These are phyloP conservation scores for Nymphalis io DNA, from an alignment of 1,140 invertebrate species.

Conservation along the genomic window DNA sequence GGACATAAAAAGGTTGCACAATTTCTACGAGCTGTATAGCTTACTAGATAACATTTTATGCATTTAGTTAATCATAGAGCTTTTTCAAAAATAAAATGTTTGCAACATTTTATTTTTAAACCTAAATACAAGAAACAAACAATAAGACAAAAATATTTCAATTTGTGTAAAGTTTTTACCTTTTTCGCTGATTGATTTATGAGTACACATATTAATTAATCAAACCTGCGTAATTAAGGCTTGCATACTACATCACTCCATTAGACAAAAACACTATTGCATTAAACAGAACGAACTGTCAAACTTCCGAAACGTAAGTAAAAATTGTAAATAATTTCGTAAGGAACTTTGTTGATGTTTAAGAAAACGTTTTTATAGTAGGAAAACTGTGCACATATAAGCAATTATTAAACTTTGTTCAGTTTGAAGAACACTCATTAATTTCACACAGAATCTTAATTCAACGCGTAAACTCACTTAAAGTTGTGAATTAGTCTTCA, in stretches of 20 bases:
- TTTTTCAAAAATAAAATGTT: background rate
- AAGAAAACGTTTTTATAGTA: too few relatives aligned
- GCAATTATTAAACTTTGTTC: too few relatives aligned
- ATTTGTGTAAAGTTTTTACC: too few relatives aligned
- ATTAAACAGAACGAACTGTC: conserved; percentile 8
- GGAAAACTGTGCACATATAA: too few relatives aligned
- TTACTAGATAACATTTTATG: background rate
- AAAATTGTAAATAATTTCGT: too few relatives aligned
- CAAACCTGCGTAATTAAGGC: background rate
- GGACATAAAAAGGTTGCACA: conserved; percentile 9
- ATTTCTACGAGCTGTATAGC: background rate
- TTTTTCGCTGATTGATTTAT: too few relatives aligned
- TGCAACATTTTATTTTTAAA: too few relatives aligned
- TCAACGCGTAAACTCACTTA: conserved; percentile 20
- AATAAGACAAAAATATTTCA: too few relatives aligned
- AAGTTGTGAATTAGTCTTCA: conserved; percentile 39
- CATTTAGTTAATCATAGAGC: background rate
- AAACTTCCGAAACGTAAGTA: background rate
- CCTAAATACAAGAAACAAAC: too few relatives aligned
- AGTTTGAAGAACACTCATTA: background rate
- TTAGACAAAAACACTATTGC: conserved; percentile 4
- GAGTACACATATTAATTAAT: too few relatives aligned
- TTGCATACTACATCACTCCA: conserved; percentile 8
- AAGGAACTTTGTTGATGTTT: too few relatives aligned
- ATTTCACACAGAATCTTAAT: conserved; percentile 18